Conservation (phyloP, 2,888 invertebrate genomes). For the Chromoteleia sp. region DNA sequence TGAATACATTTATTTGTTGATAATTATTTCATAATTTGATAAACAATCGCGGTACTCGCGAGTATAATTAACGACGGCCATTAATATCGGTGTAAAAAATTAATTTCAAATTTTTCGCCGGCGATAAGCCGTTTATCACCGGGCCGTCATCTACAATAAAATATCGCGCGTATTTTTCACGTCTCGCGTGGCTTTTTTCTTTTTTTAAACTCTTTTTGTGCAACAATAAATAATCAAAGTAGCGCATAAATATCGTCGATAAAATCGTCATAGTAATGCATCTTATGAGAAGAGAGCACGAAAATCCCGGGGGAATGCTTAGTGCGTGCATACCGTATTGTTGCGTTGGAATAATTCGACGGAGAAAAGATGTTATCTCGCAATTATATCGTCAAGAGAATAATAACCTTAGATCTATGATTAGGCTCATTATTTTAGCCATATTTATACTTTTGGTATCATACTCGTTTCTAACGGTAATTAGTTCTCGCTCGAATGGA, state of each 20-base stretch:
- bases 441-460: constrained; percentile 41
- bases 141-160: background rate
- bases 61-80: constrained; percentile 18
- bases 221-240: constrained; percentile 41
- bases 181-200: background rate
- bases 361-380: constrained; percentile 33
- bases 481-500: constrained; percentile 30
- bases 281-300: constrained; percentile 54
- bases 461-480: constrained; percentile 20
- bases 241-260: constrained; percentile 49
- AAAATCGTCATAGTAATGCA: constrained; percentile 31
- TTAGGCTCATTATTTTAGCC: constrained; percentile 51
- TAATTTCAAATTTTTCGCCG: constrained; percentile 18
- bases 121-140: constrained; percentile 28
- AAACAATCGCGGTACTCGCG: constrained; percentile 2
- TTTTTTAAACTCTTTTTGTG: background rate
- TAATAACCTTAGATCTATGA: constrained; percentile 39
- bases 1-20: constrained; percentile 9
- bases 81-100: constrained; percentile 23
- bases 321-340: constrained; percentile 31
- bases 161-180: background rate
- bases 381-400: constrained; percentile 55
- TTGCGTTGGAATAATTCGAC: constrained; percentile 51
- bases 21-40: constrained; percentile 42
- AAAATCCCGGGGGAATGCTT: constrained; percentile 36